These are phyloP conservation scores for Anhinga rufa DNA, from an alignment of 2,113 vertebrate genomes.

Conservation along the genomic window DNA sequence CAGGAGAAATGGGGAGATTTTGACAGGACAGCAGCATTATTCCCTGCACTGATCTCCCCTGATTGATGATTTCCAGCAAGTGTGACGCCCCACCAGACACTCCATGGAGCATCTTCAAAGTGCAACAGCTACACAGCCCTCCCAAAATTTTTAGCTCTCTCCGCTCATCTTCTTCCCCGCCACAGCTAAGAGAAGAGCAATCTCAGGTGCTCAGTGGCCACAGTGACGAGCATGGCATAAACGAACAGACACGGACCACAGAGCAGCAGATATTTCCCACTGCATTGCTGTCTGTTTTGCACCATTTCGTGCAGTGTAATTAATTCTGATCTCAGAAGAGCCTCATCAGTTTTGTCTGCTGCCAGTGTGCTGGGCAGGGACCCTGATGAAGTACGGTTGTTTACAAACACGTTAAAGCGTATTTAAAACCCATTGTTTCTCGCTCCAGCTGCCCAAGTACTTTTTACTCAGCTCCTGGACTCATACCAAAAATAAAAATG, in stretches of 20 bases:
- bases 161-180: background rate
- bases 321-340: background rate
- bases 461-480: constrained; percentile 19
- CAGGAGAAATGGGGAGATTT: background rate
- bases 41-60: background rate
- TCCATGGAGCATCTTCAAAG: background rate
- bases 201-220: background rate
- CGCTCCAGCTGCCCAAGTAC: background rate
- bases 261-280: background rate
- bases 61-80: background rate
- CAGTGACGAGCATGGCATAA: rapidly evolving
- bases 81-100: rapidly evolving
- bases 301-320: background rate
- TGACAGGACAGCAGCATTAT: background rate
- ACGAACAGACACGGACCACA: rapidly evolving
- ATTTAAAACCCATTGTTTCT: background rate
- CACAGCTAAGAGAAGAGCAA: background rate
- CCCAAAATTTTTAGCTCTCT: background rate
- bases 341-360: background rate
- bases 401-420: background rate
- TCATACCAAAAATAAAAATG: background rate
- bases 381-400: background rate
- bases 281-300: background rate
- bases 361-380: background rate
- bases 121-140: background rate